Percentiles rank a stretch among this genome's conserved stretches.
Evolutionary conservation across 2,797 vertebrate genomes (phyloP).

Genomic region (Karalla daura): DNA sequence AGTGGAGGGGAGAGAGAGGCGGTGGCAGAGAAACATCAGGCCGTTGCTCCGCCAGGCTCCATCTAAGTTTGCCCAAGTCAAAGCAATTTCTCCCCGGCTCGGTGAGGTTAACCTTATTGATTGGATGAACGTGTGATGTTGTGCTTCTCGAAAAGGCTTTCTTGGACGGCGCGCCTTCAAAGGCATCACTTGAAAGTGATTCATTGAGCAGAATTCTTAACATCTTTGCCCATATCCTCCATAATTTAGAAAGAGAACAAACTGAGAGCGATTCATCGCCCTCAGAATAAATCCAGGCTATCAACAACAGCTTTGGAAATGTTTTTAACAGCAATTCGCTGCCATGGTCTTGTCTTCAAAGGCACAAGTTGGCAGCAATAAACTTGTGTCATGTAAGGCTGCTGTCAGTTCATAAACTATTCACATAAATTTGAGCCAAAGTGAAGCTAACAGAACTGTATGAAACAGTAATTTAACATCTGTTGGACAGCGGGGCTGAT

Average conservation of each 20-base stretch:
- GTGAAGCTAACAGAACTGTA: conserved; percentile 14
- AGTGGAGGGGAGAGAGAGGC: conserved; percentile 20
- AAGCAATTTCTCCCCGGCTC: conserved; percentile 62
- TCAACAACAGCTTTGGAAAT: conserved; percentile 8
- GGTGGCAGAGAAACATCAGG: conserved; percentile 20
- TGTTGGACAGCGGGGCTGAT: conserved; percentile 47
- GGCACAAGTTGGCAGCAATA: neutral
- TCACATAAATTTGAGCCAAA: conserved; percentile 13
- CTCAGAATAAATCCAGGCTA: conserved; percentile 7
- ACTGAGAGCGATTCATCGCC: neutral
- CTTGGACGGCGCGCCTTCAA: conserved; percentile 55
- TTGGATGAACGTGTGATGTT: conserved; percentile 69
- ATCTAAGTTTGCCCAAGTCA: conserved; percentile 44
- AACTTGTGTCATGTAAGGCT: neutral
- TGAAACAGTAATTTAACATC: conserved; percentile 29
- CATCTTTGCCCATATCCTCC: conserved; percentile 42
- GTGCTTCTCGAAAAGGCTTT: conserved; percentile 37
- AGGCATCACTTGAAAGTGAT: conserved; percentile 63
- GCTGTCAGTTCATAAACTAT: neutral
- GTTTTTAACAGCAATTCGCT: conserved; percentile 9
- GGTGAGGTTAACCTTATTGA: conserved; percentile 78
- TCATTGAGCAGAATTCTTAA: conserved; percentile 53
- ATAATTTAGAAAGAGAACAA: conserved; percentile 52
- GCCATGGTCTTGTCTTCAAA: conserved; percentile 15
- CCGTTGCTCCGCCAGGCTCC: conserved; percentile 22